Base-by-base conservation (phyloP, 2,113 vertebrate genomes). In the Sphaerodactylus townsendi region DNA sequence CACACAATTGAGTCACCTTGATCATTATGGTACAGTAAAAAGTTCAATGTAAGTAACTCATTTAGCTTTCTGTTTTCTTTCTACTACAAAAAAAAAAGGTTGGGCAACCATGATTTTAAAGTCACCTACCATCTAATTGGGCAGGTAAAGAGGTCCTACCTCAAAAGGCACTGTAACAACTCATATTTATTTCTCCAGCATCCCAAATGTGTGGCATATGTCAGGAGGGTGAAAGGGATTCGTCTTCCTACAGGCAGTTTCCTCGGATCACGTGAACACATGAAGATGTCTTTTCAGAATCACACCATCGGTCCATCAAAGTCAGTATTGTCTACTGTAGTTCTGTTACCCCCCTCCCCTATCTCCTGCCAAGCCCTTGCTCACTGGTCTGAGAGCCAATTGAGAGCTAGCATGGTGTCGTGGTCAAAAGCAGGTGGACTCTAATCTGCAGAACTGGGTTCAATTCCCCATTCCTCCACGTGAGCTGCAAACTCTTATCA, bases 1-100 rank as follows among this genome's bases (percentile, higher is more conserved):
- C 48, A 78, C 76, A 75, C 72, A 84, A 82, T 46, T 1, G 1
- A 65, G 73, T 87, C 88, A 92, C 77, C 72, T 86, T 92, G 72
- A 82, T 41, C 28, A 86, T 82, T 70, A 88, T 82, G 50, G 77
- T 76, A 79, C 59, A 83, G 65, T 46, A 46, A 35, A 25, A 75
- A 14, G 19, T 46, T 50, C n/a, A 73, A 71, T 84, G 23, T 17
- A 79, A 76, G 10, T 59, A 7, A 37, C 46, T 59, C 53, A n/a
- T 30, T 86, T 82, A 50, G 0, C 44, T 77, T 65, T 64, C 10
- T n/a, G 35, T 13, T 39, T 56, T 64, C 23, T 41, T 53, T 19
- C 3, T 33, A 25, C 30, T 14, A 13, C 3, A 3, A 6, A 41
- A 44, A n/a, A 44, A 64, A 64, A n/a, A 21, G 2, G 15, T 19